phyloP scores from a whole-genome alignment of 2,113 vertebrate genomes.

The Lophius piscatorius region DNA sequence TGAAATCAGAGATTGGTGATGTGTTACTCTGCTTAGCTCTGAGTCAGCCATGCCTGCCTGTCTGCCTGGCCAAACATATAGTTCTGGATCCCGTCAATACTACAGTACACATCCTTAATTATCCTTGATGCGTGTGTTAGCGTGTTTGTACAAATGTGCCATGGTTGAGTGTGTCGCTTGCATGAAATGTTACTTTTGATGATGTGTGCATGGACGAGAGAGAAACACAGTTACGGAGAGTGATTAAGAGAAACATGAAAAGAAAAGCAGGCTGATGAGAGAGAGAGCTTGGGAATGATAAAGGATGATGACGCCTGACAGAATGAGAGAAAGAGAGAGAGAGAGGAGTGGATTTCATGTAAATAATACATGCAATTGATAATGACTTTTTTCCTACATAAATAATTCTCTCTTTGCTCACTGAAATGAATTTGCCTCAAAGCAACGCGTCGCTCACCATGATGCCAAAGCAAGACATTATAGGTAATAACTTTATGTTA shows the following conservation, averaged over 20 bases:
- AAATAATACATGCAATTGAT: slow-evolving; percentile 56
- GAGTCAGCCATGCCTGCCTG: slow-evolving; percentile 50
- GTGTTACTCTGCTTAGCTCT: slow-evolving; percentile 46
- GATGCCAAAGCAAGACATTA: slow-evolving; percentile 27
- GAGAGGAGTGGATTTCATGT: slow-evolving; percentile 18
- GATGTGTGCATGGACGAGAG: slow-evolving; percentile 7
- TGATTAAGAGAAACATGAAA: not conserved
- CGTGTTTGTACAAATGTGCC: slow-evolving; percentile 15
- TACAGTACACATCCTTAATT: slow-evolving; percentile 38
- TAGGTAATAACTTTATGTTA: too few relatives aligned
- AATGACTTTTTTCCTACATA: slow-evolving; percentile 47
- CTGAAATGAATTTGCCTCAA: slow-evolving; percentile 45
- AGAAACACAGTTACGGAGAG: slow-evolving; percentile 3
- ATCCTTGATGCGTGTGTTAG: slow-evolving; percentile 44
- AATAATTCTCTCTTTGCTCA: slow-evolving; percentile 44
- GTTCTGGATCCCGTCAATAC: slow-evolving; percentile 10
- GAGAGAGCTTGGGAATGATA: not conserved
- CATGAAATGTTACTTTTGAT: slow-evolving; percentile 56
- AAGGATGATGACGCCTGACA: too few relatives aligned
- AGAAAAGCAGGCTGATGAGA: slow-evolving; percentile 1
- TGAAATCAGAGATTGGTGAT: slow-evolving; percentile 44
- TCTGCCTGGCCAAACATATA: slow-evolving; percentile 41
- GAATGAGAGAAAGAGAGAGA: too few relatives aligned
- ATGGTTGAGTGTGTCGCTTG: slow-evolving; percentile 14
- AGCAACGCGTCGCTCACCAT: not conserved